Evolutionary conservation across 2,113 vertebrate genomes (phyloP).

Genomic region (Brachypteracias leptosomus): DNA sequence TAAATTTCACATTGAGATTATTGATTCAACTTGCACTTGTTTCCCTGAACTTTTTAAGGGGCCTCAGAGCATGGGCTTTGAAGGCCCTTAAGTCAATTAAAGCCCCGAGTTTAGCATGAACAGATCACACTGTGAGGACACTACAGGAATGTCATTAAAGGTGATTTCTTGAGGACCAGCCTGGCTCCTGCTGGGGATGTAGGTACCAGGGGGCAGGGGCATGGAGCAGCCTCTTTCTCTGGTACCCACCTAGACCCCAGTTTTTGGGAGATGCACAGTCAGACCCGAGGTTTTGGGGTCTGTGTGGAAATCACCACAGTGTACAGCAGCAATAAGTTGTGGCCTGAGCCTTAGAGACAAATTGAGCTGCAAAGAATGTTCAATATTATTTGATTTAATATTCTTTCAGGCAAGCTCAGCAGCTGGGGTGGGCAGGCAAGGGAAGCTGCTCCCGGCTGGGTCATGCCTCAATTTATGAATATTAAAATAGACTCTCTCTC

Average conservation of each 20-base stretch:
- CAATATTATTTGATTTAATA: accelerated
- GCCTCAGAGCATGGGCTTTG: not conserved
- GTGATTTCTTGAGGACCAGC: not conserved
- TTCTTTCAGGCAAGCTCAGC: not conserved
- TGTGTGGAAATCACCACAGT: not conserved
- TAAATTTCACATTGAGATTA: not conserved
- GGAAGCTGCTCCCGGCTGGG: not conserved
- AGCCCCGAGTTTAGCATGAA: not conserved
- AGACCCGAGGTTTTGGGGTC: not conserved
- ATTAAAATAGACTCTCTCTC: not conserved
- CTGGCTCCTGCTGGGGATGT: not conserved
- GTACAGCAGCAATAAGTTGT: accelerated
- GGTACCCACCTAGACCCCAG: not conserved
- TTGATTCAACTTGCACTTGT: not conserved
- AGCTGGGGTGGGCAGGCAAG: accelerated
- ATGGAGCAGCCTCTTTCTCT: not conserved
- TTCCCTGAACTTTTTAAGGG: not conserved
- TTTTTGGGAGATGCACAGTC: not conserved
- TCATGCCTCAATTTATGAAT: not conserved
- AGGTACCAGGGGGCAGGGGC: accelerated
- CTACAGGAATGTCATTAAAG: not conserved
- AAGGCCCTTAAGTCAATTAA: not conserved
- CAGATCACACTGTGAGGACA: accelerated
- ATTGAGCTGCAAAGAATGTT: accelerated
- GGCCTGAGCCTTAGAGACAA: not conserved